phyloP scores from a whole-genome alignment of 2,888 invertebrate species.

The Macrophya annulata region DNA sequence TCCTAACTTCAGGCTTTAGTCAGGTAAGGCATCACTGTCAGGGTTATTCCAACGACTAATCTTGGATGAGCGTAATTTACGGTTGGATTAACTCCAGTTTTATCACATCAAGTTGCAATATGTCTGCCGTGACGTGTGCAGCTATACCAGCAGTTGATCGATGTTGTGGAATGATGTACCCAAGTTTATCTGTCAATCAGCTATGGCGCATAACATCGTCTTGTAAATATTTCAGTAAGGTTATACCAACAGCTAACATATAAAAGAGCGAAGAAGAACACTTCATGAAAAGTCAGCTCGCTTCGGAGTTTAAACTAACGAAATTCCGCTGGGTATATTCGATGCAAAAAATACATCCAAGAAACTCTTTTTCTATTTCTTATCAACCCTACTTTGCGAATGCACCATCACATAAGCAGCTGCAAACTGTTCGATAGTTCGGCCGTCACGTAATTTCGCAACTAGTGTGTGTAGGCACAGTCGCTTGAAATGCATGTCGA shows the following conservation, averaged over 20 bases:
- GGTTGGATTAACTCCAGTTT: constrained; percentile 51
- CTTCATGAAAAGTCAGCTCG: not conserved
- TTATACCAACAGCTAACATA: not conserved
- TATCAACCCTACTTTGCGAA: not conserved
- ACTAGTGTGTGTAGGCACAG: constrained; percentile 5
- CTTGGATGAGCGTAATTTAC: constrained; percentile 53
- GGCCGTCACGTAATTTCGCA: constrained; percentile 16
- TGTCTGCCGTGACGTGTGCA: constrained; percentile 15
- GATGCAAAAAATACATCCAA: not conserved
- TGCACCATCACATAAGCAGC: constrained; percentile 2
- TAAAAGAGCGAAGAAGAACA: not conserved
- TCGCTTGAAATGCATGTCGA: constrained; percentile 39
- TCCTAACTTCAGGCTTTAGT: constrained; percentile 9
- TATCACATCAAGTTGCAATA: constrained; percentile 53
- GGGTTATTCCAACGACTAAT: constrained; percentile 52
- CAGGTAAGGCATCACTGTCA: constrained; percentile 53
- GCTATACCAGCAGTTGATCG: not conserved
- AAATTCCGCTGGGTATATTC: not conserved
- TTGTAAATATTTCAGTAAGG: not conserved
- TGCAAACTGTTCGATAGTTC: constrained; percentile 10
- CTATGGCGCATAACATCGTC: not conserved
- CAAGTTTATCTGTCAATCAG: constrained; percentile 1
- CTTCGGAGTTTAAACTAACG: not conserved
- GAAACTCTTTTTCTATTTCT: not conserved
- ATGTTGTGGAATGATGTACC: not conserved